Evolutionary conservation across 2,113 vertebrate species (phyloP).

Genomic region (Sprattus sprattus): DNA sequence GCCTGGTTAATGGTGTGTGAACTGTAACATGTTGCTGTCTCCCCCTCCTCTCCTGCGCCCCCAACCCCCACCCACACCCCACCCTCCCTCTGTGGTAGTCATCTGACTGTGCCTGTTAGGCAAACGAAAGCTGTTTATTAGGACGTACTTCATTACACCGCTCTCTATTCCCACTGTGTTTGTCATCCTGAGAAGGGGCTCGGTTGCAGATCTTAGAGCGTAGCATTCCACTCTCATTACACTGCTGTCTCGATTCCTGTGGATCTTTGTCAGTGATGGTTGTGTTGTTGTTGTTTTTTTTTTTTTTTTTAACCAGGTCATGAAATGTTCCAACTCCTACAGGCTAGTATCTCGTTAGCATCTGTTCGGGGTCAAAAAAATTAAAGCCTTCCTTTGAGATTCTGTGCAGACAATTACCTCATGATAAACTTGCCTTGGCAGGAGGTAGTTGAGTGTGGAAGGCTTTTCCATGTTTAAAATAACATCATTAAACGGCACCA

Average conservation of each 20-base stretch:
- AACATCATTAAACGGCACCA: neutral
- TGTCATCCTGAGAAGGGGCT: neutral
- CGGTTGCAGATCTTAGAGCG: neutral
- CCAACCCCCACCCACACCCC: neutral
- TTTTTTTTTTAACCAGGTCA: neutral
- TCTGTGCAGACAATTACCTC: neutral
- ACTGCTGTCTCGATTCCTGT: neutral
- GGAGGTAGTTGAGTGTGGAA: neutral
- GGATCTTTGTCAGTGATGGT: slow-evolving; percentile 2
- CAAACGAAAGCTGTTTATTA: slow-evolving; percentile 10
- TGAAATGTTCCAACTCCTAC: slow-evolving; percentile 3
- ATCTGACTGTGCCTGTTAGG: slow-evolving; percentile 12
- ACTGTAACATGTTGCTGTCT: slow-evolving; percentile 9
- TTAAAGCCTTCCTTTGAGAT: slow-evolving; percentile 3
- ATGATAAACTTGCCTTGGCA: neutral
- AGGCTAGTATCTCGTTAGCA: neutral
- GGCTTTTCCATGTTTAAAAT: neutral
- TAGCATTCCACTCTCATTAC: neutral
- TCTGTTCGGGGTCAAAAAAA: slow-evolving; percentile 9
- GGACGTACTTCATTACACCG: neutral
- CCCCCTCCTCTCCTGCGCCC: neutral
- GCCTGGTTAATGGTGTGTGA: neutral
- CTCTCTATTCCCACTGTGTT: neutral
- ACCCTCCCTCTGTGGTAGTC: neutral
- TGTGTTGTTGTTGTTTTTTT: slow-evolving; percentile 5